Percentiles rank a stretch among this genome's conserved stretches.
phyloP scores from a whole-genome alignment of 1,140 invertebrate genomes.

The Heliconius melpomene region DNA sequence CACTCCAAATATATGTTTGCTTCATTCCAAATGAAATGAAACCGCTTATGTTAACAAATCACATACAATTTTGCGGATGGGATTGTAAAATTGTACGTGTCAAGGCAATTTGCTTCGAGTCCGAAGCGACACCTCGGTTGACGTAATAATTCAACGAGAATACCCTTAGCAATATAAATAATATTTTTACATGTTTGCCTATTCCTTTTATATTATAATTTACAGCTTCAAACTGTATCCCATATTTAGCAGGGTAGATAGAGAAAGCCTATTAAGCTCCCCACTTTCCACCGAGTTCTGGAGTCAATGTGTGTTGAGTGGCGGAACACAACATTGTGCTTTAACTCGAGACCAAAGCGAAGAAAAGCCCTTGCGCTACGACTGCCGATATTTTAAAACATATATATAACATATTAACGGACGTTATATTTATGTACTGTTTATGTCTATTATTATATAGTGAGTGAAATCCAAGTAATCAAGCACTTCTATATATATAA shows the following conservation, averaged over 20 bases:
- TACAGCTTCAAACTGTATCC: too few relatives aligned
- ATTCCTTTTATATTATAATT: background rate
- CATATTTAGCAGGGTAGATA: too few relatives aligned
- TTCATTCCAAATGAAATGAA: background rate
- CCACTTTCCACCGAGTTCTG: too few relatives aligned
- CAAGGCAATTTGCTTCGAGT: background rate
- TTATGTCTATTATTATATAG: background rate
- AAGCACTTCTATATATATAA: too few relatives aligned
- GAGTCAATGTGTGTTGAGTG: too few relatives aligned
- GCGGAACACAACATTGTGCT: too few relatives aligned
- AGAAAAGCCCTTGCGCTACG: too few relatives aligned
- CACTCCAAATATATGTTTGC: background rate
- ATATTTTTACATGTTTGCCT: background rate
- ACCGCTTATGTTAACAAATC: background rate
- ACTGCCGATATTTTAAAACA: background rate
- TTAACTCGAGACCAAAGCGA: too few relatives aligned
- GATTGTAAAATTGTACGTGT: slow-evolving; percentile 6
- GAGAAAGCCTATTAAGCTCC: too few relatives aligned
- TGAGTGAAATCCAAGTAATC: too few relatives aligned
- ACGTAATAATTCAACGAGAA: background rate
- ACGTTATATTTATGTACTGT: background rate
- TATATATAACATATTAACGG: background rate
- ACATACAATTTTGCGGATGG: background rate
- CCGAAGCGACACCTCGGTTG: background rate
- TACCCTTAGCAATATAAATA: background rate